Conservation (phyloP, 2,888 invertebrate species). For the Lysandra bellargus region DNA sequence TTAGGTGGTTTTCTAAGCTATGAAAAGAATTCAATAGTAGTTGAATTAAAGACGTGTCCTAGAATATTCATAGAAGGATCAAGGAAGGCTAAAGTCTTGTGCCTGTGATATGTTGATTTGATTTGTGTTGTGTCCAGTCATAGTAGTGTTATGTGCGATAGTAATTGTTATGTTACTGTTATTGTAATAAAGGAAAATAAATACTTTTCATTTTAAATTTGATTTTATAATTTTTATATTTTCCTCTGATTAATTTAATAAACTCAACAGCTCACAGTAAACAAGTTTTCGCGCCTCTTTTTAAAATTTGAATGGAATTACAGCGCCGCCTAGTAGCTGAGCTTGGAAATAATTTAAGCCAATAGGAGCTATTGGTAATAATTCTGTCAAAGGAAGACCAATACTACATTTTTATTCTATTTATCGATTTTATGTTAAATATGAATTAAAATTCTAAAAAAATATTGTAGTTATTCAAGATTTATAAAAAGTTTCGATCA, state of each 20-base stretch:
- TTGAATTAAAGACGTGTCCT: neutral
- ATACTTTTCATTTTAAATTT: constrained; percentile 13
- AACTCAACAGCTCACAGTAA: neutral
- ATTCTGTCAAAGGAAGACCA: neutral
- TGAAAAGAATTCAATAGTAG: neutral
- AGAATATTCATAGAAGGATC: neutral
- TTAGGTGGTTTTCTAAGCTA: neutral
- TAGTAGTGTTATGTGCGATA: constrained; percentile 26
- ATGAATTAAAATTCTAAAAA: neutral
- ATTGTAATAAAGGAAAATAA: constrained; percentile 25
- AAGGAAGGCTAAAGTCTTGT: constrained; percentile 34
- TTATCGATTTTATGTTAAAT: neutral
- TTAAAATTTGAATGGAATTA: constrained; percentile 1
- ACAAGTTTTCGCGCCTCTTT: neutral
- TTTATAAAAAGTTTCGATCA: constrained; percentile 42
- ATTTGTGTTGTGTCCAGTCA: constrained; percentile 34
- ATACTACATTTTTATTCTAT: neutral
- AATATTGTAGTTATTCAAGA: neutral
- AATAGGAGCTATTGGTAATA: constrained; percentile 38
- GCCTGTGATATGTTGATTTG: constrained; percentile 56
- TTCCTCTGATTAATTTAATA: neutral
- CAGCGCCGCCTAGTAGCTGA: constrained; percentile 51
- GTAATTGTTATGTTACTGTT: neutral
- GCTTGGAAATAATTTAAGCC: constrained; percentile 52
- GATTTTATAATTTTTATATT: constrained; percentile 17